Conservation (phyloP, 2,888 invertebrate species). For the Andrena haemorrhoa region DNA sequence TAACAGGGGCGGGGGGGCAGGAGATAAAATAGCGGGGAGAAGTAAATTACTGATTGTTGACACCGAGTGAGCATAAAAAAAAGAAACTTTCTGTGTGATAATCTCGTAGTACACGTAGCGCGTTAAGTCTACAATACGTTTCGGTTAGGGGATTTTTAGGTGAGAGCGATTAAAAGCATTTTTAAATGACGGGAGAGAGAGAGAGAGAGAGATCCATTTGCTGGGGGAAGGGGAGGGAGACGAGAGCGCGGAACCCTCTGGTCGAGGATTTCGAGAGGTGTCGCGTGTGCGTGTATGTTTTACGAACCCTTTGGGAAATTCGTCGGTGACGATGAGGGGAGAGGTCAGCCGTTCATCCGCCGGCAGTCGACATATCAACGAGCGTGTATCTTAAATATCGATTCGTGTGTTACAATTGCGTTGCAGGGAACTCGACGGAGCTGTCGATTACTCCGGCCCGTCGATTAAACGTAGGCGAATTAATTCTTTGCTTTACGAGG, state of each 20-base stretch:
- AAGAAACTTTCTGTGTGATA: conserved; percentile 82
- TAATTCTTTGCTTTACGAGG: conserved; percentile 47
- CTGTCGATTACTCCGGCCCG: conserved; percentile 78
- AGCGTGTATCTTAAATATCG: conserved; percentile 44
- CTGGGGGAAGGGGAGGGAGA: conserved; percentile 23
- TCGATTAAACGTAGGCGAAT: conserved; percentile 51
- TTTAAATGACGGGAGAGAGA: conserved; percentile 48
- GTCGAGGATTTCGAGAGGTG: conserved; percentile 64
- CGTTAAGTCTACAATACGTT: conserved; percentile 80
- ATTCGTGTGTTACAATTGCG: conserved; percentile 51
- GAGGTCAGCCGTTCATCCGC: conserved; percentile 3
- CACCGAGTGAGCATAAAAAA: conserved; percentile 78
- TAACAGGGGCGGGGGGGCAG: conserved; percentile 45
- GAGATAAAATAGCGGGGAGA: conserved; percentile 30
- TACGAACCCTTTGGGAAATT: conserved; percentile 36
- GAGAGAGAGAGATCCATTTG: conserved; percentile 35
- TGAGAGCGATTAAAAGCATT: conserved; percentile 54
- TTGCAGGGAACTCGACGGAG: conserved; percentile 65
- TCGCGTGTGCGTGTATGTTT: conserved; percentile 27
- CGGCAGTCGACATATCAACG: conserved; percentile 67
- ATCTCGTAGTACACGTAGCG: conserved; percentile 83
- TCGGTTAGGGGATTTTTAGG: conserved; percentile 67
- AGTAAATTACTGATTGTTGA: conserved; percentile 80
- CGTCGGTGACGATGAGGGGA: conserved; percentile 12
- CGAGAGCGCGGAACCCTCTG: conserved; percentile 41